phyloP scores from a whole-genome alignment of 2,113 vertebrate species.

The Corythaixoides concolor region DNA sequence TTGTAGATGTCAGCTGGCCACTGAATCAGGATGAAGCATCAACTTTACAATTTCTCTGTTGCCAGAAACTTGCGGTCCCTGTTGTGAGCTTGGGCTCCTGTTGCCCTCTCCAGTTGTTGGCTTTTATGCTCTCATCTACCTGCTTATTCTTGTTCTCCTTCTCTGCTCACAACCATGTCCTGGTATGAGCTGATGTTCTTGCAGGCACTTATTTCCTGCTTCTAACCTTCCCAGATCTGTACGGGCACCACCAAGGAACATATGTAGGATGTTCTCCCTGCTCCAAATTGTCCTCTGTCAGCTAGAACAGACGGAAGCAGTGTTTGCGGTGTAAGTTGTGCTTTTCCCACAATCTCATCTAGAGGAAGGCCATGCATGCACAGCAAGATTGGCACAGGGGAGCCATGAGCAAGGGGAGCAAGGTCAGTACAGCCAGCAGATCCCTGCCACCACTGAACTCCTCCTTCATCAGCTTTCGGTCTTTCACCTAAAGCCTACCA shows the following conservation, averaged over 20 bases:
- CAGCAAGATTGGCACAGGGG: neutral
- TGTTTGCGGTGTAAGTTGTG: neutral
- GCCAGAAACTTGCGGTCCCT: neutral
- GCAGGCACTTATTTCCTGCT: neutral
- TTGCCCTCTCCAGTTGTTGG: neutral
- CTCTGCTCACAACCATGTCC: neutral
- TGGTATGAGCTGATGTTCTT: neutral
- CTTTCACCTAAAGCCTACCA: neutral
- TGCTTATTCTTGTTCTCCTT: neutral
- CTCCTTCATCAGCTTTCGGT: neutral
- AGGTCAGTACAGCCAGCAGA: neutral
- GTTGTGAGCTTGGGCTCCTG: neutral
- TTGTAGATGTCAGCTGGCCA: neutral
- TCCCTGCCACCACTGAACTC: fast-evolving
- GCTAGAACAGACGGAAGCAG: neutral
- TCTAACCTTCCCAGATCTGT: neutral
- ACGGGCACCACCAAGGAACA: neutral
- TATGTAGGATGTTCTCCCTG: neutral
- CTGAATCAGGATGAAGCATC: neutral
- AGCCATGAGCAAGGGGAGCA: neutral
- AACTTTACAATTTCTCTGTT: neutral
- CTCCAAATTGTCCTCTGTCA: neutral
- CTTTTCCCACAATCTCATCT: fast-evolving
- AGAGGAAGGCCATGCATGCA: fast-evolving
- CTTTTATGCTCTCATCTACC: neutral